Evolutionary conservation across 1,140 invertebrate genomes (phyloP).

Genomic region (Caerostris extrusa): DNA sequence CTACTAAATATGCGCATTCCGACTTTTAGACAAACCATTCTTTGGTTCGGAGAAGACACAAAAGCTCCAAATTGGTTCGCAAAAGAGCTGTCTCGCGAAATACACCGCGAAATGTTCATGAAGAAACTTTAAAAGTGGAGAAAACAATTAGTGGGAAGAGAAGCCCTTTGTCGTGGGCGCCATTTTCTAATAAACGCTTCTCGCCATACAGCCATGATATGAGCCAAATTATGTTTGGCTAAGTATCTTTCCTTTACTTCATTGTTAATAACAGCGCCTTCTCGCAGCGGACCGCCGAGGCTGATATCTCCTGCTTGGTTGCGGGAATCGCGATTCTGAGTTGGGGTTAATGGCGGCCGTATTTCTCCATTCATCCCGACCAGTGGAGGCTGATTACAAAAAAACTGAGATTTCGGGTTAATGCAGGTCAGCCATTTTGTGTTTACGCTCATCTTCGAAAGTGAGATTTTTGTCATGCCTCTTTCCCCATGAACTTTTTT

Average conservation of each 20-base stretch:
- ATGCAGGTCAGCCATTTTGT: neutral
- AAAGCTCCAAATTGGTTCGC: neutral
- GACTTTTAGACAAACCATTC: neutral
- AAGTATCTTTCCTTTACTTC: neutral
- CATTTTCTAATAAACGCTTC: constrained; percentile 49
- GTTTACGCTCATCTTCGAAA: neutral
- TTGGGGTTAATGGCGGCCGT: neutral
- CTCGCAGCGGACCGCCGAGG: constrained; percentile 1
- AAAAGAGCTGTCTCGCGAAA: neutral
- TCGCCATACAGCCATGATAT: neutral
- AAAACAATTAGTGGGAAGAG: constrained; percentile 31
- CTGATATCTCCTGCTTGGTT: neutral
- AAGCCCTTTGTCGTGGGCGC: neutral
- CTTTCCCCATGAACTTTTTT: neutral
- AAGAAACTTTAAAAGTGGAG: neutral
- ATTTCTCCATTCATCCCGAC: constrained; percentile 5
- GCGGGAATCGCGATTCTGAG: neutral
- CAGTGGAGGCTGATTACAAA: neutral
- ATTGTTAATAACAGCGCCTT: neutral
- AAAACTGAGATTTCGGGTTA: neutral
- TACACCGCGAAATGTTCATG: neutral
- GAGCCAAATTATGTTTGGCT: constrained; percentile 32
- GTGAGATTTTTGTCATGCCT: neutral
- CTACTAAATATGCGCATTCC: too few species aligned
- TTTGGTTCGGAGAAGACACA: neutral